Evolutionary conservation across 2,113 vertebrate species (phyloP).

Genomic region (Eretmochelys imbricata): DNA sequence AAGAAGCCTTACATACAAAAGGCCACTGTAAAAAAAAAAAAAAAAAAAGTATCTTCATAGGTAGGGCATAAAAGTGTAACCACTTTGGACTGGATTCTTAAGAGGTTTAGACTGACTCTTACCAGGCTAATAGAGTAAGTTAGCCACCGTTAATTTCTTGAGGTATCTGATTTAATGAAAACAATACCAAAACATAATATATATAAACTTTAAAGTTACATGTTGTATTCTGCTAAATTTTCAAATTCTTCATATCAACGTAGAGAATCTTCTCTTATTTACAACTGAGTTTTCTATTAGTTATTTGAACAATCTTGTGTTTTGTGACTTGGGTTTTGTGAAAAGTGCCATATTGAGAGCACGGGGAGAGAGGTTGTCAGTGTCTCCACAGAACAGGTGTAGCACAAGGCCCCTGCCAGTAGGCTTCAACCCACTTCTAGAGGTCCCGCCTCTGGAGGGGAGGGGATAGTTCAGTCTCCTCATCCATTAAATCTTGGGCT

Average conservation of each 20-base stretch:
- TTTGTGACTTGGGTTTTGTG: not conserved
- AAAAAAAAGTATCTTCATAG: not conserved
- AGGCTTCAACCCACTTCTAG: not conserved
- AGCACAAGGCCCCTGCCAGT: not conserved
- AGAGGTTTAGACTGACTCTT: conserved; percentile 5
- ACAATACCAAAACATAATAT: not conserved
- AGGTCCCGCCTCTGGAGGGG: not conserved
- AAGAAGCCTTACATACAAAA: not conserved
- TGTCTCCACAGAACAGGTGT: not conserved
- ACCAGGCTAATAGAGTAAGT: not conserved
- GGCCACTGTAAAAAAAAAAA: not conserved
- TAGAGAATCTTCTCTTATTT: not conserved
- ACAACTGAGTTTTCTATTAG: not conserved
- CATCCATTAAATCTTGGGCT: not conserved
- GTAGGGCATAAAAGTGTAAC: not conserved
- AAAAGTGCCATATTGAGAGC: not conserved
- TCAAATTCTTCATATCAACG: not conserved
- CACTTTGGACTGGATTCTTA: conserved; percentile 3
- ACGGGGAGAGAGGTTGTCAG: not conserved
- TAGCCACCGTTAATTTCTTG: not conserved
- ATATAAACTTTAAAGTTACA: not conserved
- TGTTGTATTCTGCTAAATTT: not conserved
- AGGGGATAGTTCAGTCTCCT: not conserved
- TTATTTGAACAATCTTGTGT: not conserved
- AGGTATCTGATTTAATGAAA: conserved; percentile 19